Evolutionary conservation across 2,888 invertebrate species (phyloP), one percentile per base, ranked within the genome.

Genomic region (Digitonthophagus gazella): DNA sequence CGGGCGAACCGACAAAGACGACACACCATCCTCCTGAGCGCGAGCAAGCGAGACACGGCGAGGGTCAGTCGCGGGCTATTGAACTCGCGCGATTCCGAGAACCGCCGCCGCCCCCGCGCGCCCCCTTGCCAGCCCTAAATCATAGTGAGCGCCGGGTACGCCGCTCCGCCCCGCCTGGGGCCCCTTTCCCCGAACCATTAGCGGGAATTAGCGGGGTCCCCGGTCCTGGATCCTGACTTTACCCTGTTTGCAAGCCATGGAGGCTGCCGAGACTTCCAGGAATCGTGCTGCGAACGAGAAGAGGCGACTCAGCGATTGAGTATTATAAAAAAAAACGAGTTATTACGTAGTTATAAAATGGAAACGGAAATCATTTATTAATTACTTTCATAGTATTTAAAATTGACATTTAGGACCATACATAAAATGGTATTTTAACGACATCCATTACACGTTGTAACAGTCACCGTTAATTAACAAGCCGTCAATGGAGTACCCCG

Each of bases 41-140:
- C 79, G 80, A 80, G 80, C 78, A 80, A 63, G 67, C 74, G 69
- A 82, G 83, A 84, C 85, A 84, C 79, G 82, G 77, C 78, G 78
- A 83, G 83, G 84, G 85, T 82, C 85, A 76, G 85, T 85, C 85
- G 85, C 84, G 85, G 85, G 83, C 83, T 80, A 82, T 80, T 81
- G 81, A 81, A 81, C 79, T 81, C 80, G 80, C 77, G 77, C 74
- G 77, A 81, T 80, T 82, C 82, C 68, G 72, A 68, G 71, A 70
- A 56, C 65, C 67, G 70, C 57, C 57, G 57, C 16, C 20, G 61
- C 61, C 18, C 57, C 61, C 18, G 61, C 61, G 20, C 61, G 18
- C 6, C 61, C 72, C 74, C 72, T 73, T 74, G 73, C 73, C 74
- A 74, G 74, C 76, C 75, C 76, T 75, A 75, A 75, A 75, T 75